A percentile compares a stretch with the other conserved stretches of the same genome.
Conservation (phyloP, 1,140 invertebrate genomes). For the Saccostrea cuccullata region DNA sequence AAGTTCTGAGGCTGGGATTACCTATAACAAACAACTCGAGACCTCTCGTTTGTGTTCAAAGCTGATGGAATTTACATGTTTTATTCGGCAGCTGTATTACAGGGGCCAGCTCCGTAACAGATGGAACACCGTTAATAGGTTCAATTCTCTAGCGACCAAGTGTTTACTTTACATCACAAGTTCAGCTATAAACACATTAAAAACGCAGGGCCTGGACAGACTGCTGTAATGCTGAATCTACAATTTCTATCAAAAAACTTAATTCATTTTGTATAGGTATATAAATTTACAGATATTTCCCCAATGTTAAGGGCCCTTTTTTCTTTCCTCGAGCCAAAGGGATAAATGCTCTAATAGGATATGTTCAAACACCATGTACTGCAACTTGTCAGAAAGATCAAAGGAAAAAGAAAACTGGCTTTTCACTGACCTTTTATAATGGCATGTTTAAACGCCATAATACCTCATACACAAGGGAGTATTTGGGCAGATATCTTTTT, state of each 20-base stretch:
- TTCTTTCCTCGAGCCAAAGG: neutral
- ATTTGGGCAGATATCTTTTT: neutral
- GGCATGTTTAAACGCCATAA: neutral
- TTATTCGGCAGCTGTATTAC: neutral
- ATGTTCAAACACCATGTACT: slow-evolving; percentile 13
- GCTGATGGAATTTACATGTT: slow-evolving; percentile 33
- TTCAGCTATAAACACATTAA: slow-evolving; percentile 13
- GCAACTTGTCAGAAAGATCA: slow-evolving; percentile 7
- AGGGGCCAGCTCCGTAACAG: neutral
- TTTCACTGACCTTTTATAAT: neutral
- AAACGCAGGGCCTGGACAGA: neutral
- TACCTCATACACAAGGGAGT: neutral
- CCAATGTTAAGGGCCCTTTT: neutral
- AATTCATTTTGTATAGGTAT: neutral
- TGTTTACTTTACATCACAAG: slow-evolving; percentile 26
- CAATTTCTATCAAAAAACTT: neutral
- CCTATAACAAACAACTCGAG: neutral
- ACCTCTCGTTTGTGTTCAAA: slow-evolving; percentile 3
- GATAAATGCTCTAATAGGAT: neutral
- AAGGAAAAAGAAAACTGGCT: neutral
- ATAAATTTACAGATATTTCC: neutral
- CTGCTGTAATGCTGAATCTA: neutral
- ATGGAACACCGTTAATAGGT: slow-evolving; percentile 3
- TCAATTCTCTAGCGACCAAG: slow-evolving; percentile 23
- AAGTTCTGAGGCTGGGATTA: neutral